phyloP scores from a whole-genome alignment of 2,113 vertebrate species.

The Penelope pileata region DNA sequence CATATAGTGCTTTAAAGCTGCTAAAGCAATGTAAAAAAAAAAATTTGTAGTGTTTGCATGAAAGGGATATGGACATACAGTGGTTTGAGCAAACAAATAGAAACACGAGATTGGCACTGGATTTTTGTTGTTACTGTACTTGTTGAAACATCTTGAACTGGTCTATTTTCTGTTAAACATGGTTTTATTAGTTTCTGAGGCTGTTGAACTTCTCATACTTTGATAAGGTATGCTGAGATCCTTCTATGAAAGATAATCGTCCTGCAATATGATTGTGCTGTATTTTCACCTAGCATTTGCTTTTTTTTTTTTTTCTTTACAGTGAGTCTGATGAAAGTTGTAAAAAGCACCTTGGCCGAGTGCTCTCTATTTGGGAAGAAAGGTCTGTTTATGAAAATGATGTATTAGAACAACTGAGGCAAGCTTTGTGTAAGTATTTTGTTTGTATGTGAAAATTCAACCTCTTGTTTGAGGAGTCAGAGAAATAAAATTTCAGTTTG shows the following conservation, averaged over 20 bases:
- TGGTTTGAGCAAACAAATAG: background rate
- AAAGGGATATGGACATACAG: background rate
- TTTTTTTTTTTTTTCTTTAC: slow-evolving; percentile 23
- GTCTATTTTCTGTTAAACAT: background rate
- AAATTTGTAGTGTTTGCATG: background rate
- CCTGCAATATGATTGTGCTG: background rate
- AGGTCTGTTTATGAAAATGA: slow-evolving; percentile 95
- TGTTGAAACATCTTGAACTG: background rate
- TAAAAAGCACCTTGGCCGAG: slow-evolving; percentile 93
- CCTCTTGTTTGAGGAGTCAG: background rate
- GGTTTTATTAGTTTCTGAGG: background rate
- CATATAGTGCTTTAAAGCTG: background rate
- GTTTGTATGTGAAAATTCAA: background rate
- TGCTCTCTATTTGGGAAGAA: slow-evolving; percentile 98
- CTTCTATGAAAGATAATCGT: background rate
- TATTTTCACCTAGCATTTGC: background rate
- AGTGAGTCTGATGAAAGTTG: slow-evolving; percentile 95
- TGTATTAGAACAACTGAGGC: slow-evolving; percentile 92
- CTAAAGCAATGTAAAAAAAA: background rate
- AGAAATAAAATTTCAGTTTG: background rate
- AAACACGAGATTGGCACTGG: background rate
- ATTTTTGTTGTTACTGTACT: background rate
- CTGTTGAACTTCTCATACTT: background rate
- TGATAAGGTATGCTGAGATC: background rate
- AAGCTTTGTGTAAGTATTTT: slow-evolving; percentile 89